Conservation (phyloP, 2,113 vertebrate species). For the Seriola aureovittata region DNA sequence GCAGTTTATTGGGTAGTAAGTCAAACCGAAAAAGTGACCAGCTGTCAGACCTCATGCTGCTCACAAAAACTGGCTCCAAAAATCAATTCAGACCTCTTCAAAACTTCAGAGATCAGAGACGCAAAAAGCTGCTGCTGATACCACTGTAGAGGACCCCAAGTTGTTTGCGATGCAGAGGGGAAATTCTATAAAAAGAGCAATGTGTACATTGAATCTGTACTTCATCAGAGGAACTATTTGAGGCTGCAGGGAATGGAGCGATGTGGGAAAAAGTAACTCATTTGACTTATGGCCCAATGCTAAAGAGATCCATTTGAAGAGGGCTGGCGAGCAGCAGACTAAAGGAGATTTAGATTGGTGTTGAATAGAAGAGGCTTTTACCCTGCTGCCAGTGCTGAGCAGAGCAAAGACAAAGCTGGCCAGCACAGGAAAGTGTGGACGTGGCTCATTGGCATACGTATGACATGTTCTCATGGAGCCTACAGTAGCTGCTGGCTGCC, state of each 20-base stretch:
- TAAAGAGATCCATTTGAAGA: slow-evolving; percentile 56
- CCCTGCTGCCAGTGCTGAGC: slow-evolving; percentile 35
- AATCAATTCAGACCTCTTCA: slow-evolving; percentile 29
- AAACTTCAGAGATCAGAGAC: slow-evolving; percentile 2
- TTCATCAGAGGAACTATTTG: slow-evolving; percentile 37
- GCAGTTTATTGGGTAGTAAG: background rate
- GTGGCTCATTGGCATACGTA: slow-evolving; percentile 31
- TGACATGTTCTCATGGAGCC: slow-evolving; percentile 18
- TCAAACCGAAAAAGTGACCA: slow-evolving; percentile 20
- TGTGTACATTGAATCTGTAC: slow-evolving; percentile 37
- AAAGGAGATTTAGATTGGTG: slow-evolving; percentile 56
- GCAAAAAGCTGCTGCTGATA: slow-evolving; percentile 29
- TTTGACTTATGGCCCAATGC: slow-evolving; percentile 52
- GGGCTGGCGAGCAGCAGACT: slow-evolving; percentile 34
- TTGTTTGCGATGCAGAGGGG: slow-evolving; percentile 11
- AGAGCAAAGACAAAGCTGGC: background rate
- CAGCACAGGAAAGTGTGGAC: slow-evolving; percentile 29
- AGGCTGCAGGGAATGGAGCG: slow-evolving; percentile 23
- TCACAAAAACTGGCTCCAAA: slow-evolving; percentile 6
- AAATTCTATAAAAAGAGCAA: slow-evolving; percentile 31
- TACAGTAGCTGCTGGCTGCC: slow-evolving; percentile 32
- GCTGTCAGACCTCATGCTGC: slow-evolving; percentile 11
- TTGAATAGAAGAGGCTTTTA: slow-evolving; percentile 45
- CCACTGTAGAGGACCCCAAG: background rate
- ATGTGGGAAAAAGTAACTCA: slow-evolving; percentile 43